Conservation (phyloP, 2,888 invertebrate species). For the Agelastica alni region DNA sequence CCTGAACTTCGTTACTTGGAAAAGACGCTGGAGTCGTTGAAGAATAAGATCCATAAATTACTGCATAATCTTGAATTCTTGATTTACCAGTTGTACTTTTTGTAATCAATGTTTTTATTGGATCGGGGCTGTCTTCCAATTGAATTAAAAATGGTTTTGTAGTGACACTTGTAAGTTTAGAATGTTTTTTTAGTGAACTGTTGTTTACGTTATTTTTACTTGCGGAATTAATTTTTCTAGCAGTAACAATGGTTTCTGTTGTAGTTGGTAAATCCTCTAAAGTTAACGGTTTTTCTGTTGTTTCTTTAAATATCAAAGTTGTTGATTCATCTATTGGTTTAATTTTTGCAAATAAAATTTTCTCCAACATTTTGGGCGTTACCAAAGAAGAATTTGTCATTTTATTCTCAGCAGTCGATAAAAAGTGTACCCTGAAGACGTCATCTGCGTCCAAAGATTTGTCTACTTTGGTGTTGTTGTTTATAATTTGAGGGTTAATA, state of each 20-base stretch:
- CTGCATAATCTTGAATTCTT: constrained; percentile 54
- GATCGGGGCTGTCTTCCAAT: background rate
- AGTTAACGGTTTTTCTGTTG: background rate
- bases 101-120: background rate
- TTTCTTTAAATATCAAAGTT: background rate
- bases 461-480: constrained; percentile 2
- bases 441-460: constrained; percentile 10
- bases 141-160: constrained; percentile 8
- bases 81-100: constrained; percentile 44
- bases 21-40: constrained; percentile 38
- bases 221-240: background rate
- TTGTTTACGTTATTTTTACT: background rate
- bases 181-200: background rate
- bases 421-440: constrained; percentile 12
- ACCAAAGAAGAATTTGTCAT: constrained; percentile 10
- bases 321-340: constrained; percentile 17
- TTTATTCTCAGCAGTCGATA: constrained; percentile 11
- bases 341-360: constrained; percentile 21
- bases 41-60: constrained; percentile 53
- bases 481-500: constrained; percentile 12
- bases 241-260: constrained; percentile 1
- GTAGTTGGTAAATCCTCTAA: constrained; percentile 10
- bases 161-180: constrained; percentile 1
- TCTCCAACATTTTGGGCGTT: constrained; percentile 13
- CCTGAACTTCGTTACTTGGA: constrained; percentile 30